Conservation (phyloP, 2,888 invertebrate genomes). For the Cryptocephalus primarius region DNA sequence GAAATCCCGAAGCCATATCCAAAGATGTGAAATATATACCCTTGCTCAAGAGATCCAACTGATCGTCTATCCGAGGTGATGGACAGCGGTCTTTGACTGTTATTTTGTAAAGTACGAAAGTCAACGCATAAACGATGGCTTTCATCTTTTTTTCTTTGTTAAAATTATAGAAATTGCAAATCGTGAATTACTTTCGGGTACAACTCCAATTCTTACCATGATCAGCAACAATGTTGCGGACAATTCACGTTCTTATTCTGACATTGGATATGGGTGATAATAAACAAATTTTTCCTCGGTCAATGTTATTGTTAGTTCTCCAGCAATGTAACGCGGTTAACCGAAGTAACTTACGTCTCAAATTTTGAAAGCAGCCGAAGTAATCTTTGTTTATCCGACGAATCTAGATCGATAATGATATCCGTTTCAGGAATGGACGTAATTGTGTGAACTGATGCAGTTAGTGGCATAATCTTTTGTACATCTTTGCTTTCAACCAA, state of each 20-base stretch:
- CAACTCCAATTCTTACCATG: neutral
- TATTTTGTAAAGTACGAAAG: constrained; percentile 5
- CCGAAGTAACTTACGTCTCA: neutral
- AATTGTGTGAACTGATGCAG: neutral
- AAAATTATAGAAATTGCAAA: neutral
- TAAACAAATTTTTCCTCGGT: neutral
- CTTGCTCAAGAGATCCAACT: no score
- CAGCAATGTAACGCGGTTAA: neutral
- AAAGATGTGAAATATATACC: no score
- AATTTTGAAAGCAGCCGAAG: neutral
- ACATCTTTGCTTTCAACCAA: neutral
- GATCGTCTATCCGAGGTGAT: no score
- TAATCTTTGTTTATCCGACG: neutral
- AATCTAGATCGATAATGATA: neutral
- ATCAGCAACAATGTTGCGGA: neutral
- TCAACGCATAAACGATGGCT: neutral
- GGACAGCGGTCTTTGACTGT: no score
- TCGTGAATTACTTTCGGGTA: neutral
- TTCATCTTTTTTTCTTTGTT: neutral
- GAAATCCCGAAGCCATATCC: no score
- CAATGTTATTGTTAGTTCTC: neutral
- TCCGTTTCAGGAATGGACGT: neutral
- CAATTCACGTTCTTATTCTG: neutral
- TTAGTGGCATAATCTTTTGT: neutral
- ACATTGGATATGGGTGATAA: neutral